A percentile compares a stretch with the other conserved stretches of the same genome.
These are phyloP conservation scores for Laticauda laticaudata DNA, from an alignment of 2,113 vertebrate species.

Conservation along the genomic window DNA sequence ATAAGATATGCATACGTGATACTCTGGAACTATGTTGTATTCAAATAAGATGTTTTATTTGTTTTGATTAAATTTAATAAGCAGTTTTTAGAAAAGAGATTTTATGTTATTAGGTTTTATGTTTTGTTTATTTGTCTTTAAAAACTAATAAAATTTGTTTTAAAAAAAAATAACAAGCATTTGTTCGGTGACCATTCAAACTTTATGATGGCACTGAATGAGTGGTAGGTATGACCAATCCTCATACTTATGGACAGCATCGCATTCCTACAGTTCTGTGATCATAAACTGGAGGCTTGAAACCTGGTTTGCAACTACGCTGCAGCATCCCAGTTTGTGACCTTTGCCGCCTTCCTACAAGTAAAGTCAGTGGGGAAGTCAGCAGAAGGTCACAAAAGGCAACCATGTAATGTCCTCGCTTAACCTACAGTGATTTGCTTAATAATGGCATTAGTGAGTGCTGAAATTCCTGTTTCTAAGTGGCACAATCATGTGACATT, in stretches of 20 bases:
- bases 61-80: no score
- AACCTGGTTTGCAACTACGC: neutral
- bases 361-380: neutral
- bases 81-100: no score
- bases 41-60: no score
- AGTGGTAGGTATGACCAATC: neutral
- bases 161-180: neutral
- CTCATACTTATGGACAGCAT: neutral
- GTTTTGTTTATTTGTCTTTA: no score
- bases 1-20: no score
- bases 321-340: neutral
- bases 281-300: neutral
- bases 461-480: neutral
- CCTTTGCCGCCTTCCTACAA: neutral
- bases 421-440: neutral
- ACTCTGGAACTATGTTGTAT: no score
- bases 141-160: no score
- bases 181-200: neutral
- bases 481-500: neutral
- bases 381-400: neutral
- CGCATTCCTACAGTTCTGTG: neutral
- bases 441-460: neutral
- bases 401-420: neutral
- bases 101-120: no score
- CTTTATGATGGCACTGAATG: neutral